These are phyloP conservation scores for Thecophora atra DNA, from an alignment of 2,888 invertebrate species.

Conservation along the genomic window DNA sequence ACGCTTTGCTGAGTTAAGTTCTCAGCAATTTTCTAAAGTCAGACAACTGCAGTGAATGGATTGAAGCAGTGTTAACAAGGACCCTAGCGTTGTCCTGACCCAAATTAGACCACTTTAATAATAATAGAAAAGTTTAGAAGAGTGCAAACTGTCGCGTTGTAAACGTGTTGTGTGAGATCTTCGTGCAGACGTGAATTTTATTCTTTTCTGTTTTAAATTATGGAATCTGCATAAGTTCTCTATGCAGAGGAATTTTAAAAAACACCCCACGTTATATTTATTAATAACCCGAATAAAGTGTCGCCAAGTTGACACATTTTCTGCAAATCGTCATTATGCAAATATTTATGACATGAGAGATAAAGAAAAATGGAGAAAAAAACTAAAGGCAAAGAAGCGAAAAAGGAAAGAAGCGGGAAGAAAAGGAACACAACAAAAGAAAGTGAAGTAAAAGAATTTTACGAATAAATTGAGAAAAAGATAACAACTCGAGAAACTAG, in stretches of 20 bases:
- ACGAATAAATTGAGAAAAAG: background rate
- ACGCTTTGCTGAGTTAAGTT: background rate
- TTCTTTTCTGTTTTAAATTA: background rate
- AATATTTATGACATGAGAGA: constrained; percentile 9
- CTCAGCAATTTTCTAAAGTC: background rate
- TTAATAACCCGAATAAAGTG: constrained; percentile 18
- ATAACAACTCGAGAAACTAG: no score
- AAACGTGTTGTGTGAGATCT: no score
- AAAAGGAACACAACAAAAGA: background rate
- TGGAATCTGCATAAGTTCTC: no score
- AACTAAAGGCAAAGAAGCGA: no score
- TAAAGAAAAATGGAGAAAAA: background rate
- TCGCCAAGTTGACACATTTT: constrained; percentile 23
- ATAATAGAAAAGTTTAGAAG: no score
- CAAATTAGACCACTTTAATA: no score
- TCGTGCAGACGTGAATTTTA: background rate
- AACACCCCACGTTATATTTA: background rate
- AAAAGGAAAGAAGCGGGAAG: background rate
- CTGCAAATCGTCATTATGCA: constrained; percentile 12
- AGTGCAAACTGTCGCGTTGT: no score
- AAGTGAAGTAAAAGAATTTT: background rate
- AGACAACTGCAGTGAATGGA: background rate
- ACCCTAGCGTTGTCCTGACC: no score
- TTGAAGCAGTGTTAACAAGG: no score
- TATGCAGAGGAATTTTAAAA: background rate